Evolutionary conservation across 2,888 invertebrate species (phyloP).

Genomic region (Cerastis rubricosa): DNA sequence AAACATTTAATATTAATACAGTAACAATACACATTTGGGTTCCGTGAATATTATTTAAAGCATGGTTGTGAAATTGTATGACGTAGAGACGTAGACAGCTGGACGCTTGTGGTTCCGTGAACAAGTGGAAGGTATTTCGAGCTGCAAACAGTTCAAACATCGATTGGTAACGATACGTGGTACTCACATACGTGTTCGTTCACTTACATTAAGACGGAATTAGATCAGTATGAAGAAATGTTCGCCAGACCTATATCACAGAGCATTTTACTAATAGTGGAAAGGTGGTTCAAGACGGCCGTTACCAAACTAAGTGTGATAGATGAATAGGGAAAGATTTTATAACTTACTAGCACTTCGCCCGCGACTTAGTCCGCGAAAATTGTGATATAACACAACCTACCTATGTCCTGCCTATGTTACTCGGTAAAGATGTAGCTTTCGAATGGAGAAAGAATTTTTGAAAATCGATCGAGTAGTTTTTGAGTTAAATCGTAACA

Average conservation of each 20-base stretch:
- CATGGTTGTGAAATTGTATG: constrained; percentile 71
- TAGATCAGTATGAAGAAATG: constrained; percentile 49
- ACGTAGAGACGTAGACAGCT: constrained; percentile 77
- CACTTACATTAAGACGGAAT: constrained; percentile 54
- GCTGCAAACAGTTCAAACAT: constrained; percentile 55
- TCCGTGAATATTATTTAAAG: constrained; percentile 63
- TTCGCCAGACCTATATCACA: constrained; percentile 23
- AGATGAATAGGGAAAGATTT: neutral
- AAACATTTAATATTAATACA: constrained; percentile 43
- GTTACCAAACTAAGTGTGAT: neutral
- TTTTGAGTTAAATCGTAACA: too few species aligned
- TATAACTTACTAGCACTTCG: too few species aligned
- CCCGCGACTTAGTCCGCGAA: too few species aligned
- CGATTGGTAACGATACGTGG: constrained; percentile 52
- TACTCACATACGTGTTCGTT: constrained; percentile 31
- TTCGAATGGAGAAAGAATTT: too few species aligned
- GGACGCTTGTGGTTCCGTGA: constrained; percentile 67
- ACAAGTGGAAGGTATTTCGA: constrained; percentile 79
- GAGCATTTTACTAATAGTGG: constrained; percentile 7
- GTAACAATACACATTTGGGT: constrained; percentile 48
- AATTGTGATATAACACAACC: too few species aligned
- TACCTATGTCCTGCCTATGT: too few species aligned
- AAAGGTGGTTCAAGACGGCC: neutral
- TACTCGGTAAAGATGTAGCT: too few species aligned
- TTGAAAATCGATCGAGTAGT: too few species aligned